These are phyloP conservation scores for Sebastiscus tertius DNA, from an alignment of 2,797 vertebrate species.

Conservation along the genomic window DNA sequence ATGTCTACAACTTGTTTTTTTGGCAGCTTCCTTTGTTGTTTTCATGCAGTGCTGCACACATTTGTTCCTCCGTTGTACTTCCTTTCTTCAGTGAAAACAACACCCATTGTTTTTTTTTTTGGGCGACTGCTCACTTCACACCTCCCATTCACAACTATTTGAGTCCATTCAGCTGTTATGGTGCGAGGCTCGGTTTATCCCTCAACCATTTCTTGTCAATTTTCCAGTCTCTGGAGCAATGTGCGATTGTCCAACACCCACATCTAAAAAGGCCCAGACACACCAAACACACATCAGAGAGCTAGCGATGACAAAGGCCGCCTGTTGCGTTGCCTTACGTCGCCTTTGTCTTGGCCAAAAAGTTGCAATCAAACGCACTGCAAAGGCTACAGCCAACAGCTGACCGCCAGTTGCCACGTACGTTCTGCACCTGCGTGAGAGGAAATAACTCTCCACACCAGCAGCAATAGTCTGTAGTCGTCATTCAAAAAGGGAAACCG, in stretches of 20 bases:
- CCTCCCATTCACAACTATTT: slow-evolving; percentile 42
- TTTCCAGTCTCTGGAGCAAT: slow-evolving; percentile 6
- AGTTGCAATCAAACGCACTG: no score
- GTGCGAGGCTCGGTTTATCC: neutral
- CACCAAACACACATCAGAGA: no score
- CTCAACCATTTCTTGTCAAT: slow-evolving; percentile 16
- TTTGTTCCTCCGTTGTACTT: neutral
- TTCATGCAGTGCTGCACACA: slow-evolving; percentile 1
- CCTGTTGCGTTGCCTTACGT: no score
- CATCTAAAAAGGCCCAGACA: neutral
- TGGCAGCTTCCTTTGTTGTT: slow-evolving; percentile 19
- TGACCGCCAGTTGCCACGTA: no score
- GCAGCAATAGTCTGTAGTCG: no score
- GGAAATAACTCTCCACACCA: no score
- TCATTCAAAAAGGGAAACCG: no score
- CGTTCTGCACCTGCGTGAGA: no score
- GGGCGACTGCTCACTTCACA: slow-evolving; percentile 42
- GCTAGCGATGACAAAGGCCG: no score
- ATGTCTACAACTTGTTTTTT: slow-evolving; percentile 14
- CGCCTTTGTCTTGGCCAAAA: no score
- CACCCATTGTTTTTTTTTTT: slow-evolving; percentile 18
- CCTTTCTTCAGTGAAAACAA: slow-evolving; percentile 29
- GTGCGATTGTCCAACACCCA: slow-evolving; percentile 23
- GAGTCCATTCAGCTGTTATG: slow-evolving; percentile 33
- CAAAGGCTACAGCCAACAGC: no score